phyloP scores from a whole-genome alignment of 2,888 invertebrate genomes.

The Nudaria mundana region DNA sequence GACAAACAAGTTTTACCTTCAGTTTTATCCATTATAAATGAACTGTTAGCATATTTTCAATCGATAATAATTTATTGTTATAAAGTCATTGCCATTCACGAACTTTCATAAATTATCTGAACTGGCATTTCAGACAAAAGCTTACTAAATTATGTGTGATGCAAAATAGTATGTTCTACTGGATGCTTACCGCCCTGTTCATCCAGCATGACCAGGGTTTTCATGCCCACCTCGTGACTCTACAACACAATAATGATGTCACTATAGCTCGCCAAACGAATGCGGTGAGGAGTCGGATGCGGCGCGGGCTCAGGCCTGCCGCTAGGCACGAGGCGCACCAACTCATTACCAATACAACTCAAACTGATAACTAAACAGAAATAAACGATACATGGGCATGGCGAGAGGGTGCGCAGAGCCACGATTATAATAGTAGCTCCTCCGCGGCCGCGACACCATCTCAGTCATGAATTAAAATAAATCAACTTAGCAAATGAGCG shows the following conservation, averaged over 20 bases:
- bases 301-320: slow-evolving; percentile 42
- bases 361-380: slow-evolving; percentile 70
- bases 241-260: slow-evolving; percentile 87
- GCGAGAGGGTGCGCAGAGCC: slow-evolving; percentile 25
- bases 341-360: slow-evolving; percentile 67
- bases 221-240: slow-evolving; percentile 99
- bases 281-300: slow-evolving; percentile 61
- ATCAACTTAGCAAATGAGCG: slow-evolving; percentile 75
- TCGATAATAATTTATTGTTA: slow-evolving; percentile 52
- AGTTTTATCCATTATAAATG: slow-evolving; percentile 66
- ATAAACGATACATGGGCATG: slow-evolving; percentile 63
- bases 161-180: slow-evolving; percentile 76
- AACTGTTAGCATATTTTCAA: slow-evolving; percentile 71
- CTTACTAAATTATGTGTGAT: slow-evolving; percentile 77
- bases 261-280: slow-evolving; percentile 79
- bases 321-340: slow-evolving; percentile 42
- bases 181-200: slow-evolving; percentile 99
- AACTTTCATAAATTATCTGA: slow-evolving; percentile 66
- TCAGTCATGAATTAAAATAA: slow-evolving; percentile 51
- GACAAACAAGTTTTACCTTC: slow-evolving; percentile 67
- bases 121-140: slow-evolving; percentile 76
- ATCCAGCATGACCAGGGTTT: slow-evolving; percentile 99
- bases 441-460: slow-evolving; percentile 40
- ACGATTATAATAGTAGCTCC: slow-evolving; percentile 23
- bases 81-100: slow-evolving; percentile 65